Percentiles rank a stretch among this genome's conserved stretches.
Conservation (phyloP, 2,888 invertebrate genomes). For the Ischnura elegans region DNA sequence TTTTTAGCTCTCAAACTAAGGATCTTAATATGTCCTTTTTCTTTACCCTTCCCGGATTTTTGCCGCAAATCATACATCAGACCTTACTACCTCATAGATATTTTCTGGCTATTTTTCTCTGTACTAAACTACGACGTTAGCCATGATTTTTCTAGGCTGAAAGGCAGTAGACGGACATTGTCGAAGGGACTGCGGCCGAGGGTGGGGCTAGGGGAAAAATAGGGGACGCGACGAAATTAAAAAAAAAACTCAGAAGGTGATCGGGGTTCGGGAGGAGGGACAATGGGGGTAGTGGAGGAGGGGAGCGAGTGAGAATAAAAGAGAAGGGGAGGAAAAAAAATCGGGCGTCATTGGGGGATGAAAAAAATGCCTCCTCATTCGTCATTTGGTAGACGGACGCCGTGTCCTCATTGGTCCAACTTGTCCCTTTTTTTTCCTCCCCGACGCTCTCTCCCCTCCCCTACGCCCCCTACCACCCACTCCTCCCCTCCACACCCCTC, state of each 20-base stretch:
- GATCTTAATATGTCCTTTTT: no score
- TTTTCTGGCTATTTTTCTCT: no score
- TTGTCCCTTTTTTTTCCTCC: conserved; percentile 13
- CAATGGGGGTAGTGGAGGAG: conserved; percentile 68
- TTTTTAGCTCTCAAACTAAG: no score
- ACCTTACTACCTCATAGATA: no score
- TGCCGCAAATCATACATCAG: no score
- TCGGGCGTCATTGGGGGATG: conserved; percentile 55
- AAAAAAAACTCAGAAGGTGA: conserved; percentile 28
- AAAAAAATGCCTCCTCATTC: conserved; percentile 58
- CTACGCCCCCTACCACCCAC: neutral
- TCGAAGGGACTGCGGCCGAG: neutral
- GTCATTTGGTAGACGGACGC: conserved; percentile 70
- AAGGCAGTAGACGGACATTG: neutral
- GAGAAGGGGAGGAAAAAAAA: conserved; percentile 36
- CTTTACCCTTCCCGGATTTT: no score
- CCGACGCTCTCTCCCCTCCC: neutral
- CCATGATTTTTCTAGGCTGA: neutral
- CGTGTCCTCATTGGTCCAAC: conserved; percentile 74
- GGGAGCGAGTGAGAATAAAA: conserved; percentile 71
- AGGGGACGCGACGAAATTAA: neutral
- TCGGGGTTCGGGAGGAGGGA: conserved; percentile 52
- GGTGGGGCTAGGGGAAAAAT: neutral
- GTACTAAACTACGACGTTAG: no score
- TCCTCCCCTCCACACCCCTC: neutral